Base-by-base conservation (phyloP, 2,113 vertebrate species). In the Tretioscincus oriximinensis region DNA sequence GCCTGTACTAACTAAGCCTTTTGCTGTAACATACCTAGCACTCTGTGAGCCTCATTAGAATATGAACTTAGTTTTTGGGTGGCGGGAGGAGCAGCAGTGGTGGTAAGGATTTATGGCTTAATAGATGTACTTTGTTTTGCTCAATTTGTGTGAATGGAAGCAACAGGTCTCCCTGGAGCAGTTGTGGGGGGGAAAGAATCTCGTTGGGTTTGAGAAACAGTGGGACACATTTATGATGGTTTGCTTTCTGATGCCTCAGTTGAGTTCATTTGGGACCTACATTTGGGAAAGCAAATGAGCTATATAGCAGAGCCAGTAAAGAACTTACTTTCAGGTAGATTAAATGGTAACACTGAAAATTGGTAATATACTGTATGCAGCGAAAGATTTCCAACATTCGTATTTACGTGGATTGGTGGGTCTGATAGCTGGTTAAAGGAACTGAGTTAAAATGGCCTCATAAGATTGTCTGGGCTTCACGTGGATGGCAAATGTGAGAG, bases 1-100 rank as follows among this genome's bases (percentile, higher is more conserved):
- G 86, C 85, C 90, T 90, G 82, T 85, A 88, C 89, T 87, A 88
- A 68, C 73, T 83, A 88, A 88, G 88, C 87, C 90, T 88, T 51
- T 81, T 84, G 51, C 88, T 88, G 86, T 86, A 86, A 88, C 86
- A 88, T 87, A 83, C 89, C 90, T 89, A 92, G 77, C 76, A 72
- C 84, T 79, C 88, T 87, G 78, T 91, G 88, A 85, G 75, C 68
- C 86, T 35, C 35, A 24, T 51, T 66, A 29, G 88, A 88, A 80
- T 1, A 11, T 78, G 87, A 89, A 84, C 68, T 14, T 85, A 67
- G 85, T 87, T 87, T 85, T 54, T 29, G 73, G 71, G 65, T 31
- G 71, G 60, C 5, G 6, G 35, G 14, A 47, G 45, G 22, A 41
- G 7, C 22, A 26, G 51, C 3, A 28, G 41, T 24, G 11, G 64